Evolutionary conservation across 2,797 vertebrate genomes (phyloP), one percentile per base, ranked within the genome.

Genomic region (Onychomys arenicola): DNA sequence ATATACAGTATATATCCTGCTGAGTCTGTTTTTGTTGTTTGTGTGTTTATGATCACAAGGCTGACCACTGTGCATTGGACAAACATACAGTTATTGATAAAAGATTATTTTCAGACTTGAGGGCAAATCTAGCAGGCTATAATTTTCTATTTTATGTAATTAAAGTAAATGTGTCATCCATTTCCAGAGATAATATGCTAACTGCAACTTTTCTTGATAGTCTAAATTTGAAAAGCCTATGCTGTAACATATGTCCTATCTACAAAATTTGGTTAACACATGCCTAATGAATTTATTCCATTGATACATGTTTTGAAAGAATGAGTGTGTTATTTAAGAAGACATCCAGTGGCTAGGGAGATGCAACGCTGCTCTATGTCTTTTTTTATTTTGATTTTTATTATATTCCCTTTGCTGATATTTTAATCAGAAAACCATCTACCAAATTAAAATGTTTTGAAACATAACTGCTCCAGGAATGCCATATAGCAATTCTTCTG

Each of bases 361-460:
- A 75, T 71, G 23, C 46, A 67, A 71, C 27, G 43, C 46, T 65
- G 10, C 61, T 73, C 81, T 12, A 52, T 32, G 27, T 76, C 63
- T 65, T 96, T 40, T 34, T 82, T 75, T 65, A 7, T 49, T 95
- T 87, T 87, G 11, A 1, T 78, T 90, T 96, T n/a, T n/a, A 89
- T 89, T 83, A 8, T 80, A 82, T 89, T 93, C 16, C 21, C 49
- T 95, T 82, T 82, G 55, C 76, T 93, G 49, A 78, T 87, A 83
- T 93, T 90, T 96, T 82, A 12, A 75, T 83, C 91, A 90, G 89
- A 95, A 96, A 82, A 65, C 32, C 57, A 49, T 67, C 83, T 71
- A 89, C 59, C 37, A 78, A 85, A 91, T 27, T 59, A 57, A 93
- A 91, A 61, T 86, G 84, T 83, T 75, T 89, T 81, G 63, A 83